Conservation (phyloP, 2,888 invertebrate species). For the Mystacides longicornis region DNA sequence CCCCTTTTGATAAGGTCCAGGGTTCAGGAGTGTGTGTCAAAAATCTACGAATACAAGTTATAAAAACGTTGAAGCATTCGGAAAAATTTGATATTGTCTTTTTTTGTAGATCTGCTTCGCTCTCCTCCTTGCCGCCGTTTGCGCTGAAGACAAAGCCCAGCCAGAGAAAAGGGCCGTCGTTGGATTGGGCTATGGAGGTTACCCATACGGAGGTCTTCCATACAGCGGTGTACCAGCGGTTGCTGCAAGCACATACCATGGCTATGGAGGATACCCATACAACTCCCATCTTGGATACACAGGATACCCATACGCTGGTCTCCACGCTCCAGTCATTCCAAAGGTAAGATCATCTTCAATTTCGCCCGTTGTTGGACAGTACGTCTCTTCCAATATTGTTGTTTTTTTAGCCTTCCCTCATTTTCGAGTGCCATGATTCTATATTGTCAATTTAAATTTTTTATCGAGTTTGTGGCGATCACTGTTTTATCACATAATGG, state of each 20-base stretch:
- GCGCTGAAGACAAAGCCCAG: constrained; percentile 44
- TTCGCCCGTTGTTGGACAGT: too few relatives aligned
- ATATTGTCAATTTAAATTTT: too few relatives aligned
- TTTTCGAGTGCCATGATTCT: too few relatives aligned
- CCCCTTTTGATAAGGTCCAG: too few relatives aligned
- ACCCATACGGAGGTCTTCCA: constrained; percentile 28
- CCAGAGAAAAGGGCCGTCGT: constrained; percentile 45
- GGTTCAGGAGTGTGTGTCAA: too few relatives aligned
- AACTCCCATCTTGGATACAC: constrained; percentile 25
- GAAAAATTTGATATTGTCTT: not conserved
- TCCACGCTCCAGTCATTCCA: constrained; percentile 29
- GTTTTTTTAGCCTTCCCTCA: too few relatives aligned
- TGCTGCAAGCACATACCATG: constrained; percentile 11
- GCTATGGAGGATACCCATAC: constrained; percentile 8
- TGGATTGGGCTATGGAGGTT: constrained; percentile 31
- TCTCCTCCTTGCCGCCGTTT: constrained; percentile 36
- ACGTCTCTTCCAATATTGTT: too few relatives aligned
- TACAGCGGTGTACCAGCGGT: constrained; percentile 26
- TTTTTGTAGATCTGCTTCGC: constrained; percentile 29
- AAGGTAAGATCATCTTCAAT: not conserved
- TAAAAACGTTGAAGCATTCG: too few relatives aligned
- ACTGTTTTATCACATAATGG: too few relatives aligned
- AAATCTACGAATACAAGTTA: too few relatives aligned
- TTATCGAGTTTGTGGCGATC: too few relatives aligned
- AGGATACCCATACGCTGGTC: constrained; percentile 42